Base-by-base conservation (phyloP, 2,888 invertebrate genomes). In the Ctena decussata region DNA sequence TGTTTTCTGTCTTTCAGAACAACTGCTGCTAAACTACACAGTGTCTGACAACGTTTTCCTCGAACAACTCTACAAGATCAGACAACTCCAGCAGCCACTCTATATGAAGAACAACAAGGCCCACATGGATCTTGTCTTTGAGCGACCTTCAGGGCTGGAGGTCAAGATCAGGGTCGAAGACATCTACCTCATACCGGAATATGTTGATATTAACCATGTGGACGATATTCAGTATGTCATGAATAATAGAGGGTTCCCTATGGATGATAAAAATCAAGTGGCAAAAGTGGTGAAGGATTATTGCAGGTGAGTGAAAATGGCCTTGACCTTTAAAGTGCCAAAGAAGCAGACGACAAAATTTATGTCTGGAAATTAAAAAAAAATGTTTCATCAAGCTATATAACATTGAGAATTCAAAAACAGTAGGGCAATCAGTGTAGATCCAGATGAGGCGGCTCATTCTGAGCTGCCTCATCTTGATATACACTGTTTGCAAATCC, bases 221-320 rank as follows among this genome's bases (percentile, higher is more conserved):
- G 93, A 94, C 79, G 95, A 95, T 80, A 91, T 91, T 15, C 44
- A 73, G n/a, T 86, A 75, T 37, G 53, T 85, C 1, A 37, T 35
- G 35, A 77, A 82, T 46, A 30, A 72, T 24, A 57, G 44, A 0
- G 72, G 41, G 8, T 86, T 81, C 35, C 83, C 84, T 0, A 84
- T 91, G 35, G 91, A 92, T 41, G 87, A 90, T 0, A 92, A 92
- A 77, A 81, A 92, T 44, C 87, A 91, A 65, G 93, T 94, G 80
- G 53, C 75, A 12, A 79, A 87, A 32, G 90, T 94, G 18, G 86
- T 91, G 49, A 75, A 91, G 24, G 80, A 93, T 21, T 93, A 93
- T 74, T 95, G 95, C 94, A 94, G 95, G 95, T 95, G 77, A 12
- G 70, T 41, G n/a, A n/a, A n/a, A n/a, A n/a, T n/a, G n/a, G n/a